These are phyloP conservation scores for Willowsia nigromaculata DNA, from an alignment of 2,888 invertebrate species.

Conservation along the genomic window DNA sequence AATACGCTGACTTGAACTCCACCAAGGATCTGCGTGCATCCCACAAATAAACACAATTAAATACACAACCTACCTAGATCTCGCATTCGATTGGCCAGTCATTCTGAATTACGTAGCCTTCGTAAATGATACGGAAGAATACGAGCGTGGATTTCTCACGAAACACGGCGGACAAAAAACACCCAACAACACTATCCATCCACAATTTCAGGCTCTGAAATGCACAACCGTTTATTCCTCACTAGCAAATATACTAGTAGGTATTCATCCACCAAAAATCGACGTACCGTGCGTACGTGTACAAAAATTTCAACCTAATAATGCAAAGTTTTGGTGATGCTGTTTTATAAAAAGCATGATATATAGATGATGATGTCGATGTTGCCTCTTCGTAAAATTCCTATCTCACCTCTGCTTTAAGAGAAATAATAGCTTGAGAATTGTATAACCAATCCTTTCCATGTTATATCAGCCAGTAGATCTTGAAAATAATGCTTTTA, in stretches of 20 bases:
- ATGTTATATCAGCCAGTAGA: not conserved
- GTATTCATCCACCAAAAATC: not conserved
- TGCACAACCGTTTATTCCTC: not conserved
- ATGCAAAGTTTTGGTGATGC: too few species aligned
- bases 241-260: not conserved
- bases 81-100: slow-evolving; percentile 30
- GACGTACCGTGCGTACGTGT: not conserved
- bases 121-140: slow-evolving; percentile 45
- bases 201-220: not conserved
- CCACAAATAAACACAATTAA: not conserved
- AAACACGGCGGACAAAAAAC: not conserved
- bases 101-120: slow-evolving; percentile 15
- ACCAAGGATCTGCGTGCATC: not conserved
- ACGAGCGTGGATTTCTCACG: slow-evolving; percentile 35
- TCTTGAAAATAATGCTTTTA: too few species aligned
- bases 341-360: too few species aligned
- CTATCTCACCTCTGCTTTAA: not conserved
- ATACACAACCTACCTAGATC: not conserved
- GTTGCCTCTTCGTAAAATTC: not conserved
- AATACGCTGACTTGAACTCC: too few species aligned
- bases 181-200: not conserved
- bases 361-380: not conserved
- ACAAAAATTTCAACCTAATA: not conserved
- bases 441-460: too few species aligned
- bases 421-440: too few species aligned